Percentiles rank a stretch among this genome's conserved stretches.
phyloP scores from a whole-genome alignment of 2,113 vertebrate genomes.

The Ceyx margarethae region DNA sequence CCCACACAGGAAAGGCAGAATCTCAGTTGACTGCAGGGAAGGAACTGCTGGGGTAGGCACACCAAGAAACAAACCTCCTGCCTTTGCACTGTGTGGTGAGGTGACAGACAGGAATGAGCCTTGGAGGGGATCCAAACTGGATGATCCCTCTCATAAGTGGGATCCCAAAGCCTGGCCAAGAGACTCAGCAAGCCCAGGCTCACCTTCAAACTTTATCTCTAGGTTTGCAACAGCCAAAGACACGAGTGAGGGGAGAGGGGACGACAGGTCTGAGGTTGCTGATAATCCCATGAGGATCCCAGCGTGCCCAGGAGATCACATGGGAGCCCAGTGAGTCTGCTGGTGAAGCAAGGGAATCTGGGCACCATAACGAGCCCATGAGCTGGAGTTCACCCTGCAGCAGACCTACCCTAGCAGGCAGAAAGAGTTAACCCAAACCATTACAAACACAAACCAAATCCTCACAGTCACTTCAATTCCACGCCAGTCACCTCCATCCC shows the following conservation, averaged over 20 bases:
- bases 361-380: accelerated
- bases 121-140: not conserved
- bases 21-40: not conserved
- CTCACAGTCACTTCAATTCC: not conserved
- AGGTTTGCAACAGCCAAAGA: not conserved
- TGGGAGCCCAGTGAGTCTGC: not conserved
- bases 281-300: not conserved
- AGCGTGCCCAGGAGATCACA: not conserved
- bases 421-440: not conserved
- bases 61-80: not conserved
- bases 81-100: not conserved
- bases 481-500: not conserved
- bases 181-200: not conserved
- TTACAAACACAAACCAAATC: not conserved
- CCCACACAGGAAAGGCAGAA: not conserved
- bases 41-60: not conserved
- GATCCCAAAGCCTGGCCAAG: not conserved
- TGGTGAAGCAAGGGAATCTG: no score
- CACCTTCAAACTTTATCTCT: not conserved
- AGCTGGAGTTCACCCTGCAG: not conserved
- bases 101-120: not conserved
- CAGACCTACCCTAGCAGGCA: not conserved
- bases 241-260: accelerated
- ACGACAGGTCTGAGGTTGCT: not conserved
- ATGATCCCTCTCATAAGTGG: not conserved